phyloP scores from a whole-genome alignment of 2,888 invertebrate genomes.

The Chrysomela aeneicollis region DNA sequence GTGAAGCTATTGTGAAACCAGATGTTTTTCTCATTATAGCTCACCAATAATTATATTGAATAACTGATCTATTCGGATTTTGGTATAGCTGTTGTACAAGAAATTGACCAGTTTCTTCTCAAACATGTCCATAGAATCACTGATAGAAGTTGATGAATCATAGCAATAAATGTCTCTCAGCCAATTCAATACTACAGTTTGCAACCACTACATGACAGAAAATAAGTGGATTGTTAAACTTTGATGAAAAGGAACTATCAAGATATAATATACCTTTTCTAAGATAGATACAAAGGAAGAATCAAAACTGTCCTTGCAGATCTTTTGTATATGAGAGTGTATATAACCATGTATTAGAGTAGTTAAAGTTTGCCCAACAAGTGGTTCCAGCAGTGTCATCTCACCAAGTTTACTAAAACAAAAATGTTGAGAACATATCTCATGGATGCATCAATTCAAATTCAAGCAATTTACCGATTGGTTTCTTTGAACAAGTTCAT shows the following conservation, averaged over 20 bases:
- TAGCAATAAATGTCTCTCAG: slow-evolving; percentile 81
- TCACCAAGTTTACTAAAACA: slow-evolving; percentile 69
- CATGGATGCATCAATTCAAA: background rate
- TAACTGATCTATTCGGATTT: slow-evolving; percentile 87
- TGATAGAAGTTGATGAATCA: slow-evolving; percentile 67
- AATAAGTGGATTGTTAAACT: background rate
- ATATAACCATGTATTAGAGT: slow-evolving; percentile 85
- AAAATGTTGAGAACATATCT: background rate
- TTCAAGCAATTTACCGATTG: slow-evolving; percentile 67
- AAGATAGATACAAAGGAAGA: slow-evolving; percentile 78
- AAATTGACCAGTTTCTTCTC: slow-evolving; percentile 81
- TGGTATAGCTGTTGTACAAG: slow-evolving; percentile 88
- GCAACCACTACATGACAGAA: slow-evolving; percentile 76
- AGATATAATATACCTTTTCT: slow-evolving; percentile 68
- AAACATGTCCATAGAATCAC: slow-evolving; percentile 70
- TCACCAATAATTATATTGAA: slow-evolving; percentile 92
- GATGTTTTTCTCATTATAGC: slow-evolving; percentile 5
- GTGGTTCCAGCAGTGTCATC: slow-evolving; percentile 79
- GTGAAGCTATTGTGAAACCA: background rate
- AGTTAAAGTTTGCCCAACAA: slow-evolving; percentile 86
- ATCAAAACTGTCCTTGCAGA: slow-evolving; percentile 88
- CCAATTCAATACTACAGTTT: slow-evolving; percentile 87
- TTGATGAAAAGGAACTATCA: background rate
- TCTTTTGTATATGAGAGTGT: slow-evolving; percentile 81
- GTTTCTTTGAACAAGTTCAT: slow-evolving; percentile 78